These are phyloP conservation scores for Ariolimax columbianus DNA, from an alignment of 2,888 invertebrate genomes.

Conservation along the genomic window DNA sequence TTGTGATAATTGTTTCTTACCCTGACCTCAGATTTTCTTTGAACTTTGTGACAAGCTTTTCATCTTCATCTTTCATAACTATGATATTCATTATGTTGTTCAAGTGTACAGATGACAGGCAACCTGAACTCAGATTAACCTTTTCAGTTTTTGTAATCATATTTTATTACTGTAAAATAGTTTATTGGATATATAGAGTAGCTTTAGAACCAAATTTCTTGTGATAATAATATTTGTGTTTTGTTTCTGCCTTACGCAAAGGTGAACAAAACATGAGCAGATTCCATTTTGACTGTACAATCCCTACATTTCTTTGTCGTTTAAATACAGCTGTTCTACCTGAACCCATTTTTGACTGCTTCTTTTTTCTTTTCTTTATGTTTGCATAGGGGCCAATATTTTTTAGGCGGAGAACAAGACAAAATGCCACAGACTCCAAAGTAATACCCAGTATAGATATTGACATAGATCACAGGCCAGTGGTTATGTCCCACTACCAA, in stretches of 20 bases:
- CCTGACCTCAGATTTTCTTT: not conserved
- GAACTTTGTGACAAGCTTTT: not conserved
- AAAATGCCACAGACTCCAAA: too few species aligned
- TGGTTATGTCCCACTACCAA: too few species aligned
- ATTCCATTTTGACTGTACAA: slow-evolving; percentile 39
- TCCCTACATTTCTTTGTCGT: slow-evolving; percentile 36
- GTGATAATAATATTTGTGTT: slow-evolving; percentile 25
- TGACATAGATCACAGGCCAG: too few species aligned
- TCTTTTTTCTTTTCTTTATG: not conserved
- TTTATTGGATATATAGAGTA: slow-evolving; percentile 29
- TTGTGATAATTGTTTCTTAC: slow-evolving; percentile 11
- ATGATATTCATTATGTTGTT: not conserved
- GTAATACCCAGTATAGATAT: too few species aligned
- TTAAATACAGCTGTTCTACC: slow-evolving; percentile 35
- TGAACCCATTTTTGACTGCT: not conserved
- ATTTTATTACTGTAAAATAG: slow-evolving; percentile 20
- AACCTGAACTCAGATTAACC: not conserved
- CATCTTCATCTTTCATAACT: not conserved
- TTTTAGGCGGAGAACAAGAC: too few species aligned
- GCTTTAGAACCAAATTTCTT: slow-evolving; percentile 34
- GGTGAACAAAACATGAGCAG: slow-evolving; percentile 15
- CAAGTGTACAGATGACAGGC: not conserved
- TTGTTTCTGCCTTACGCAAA: slow-evolving; percentile 1
- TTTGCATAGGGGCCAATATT: too few species aligned
- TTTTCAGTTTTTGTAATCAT: not conserved